phyloP scores from a whole-genome alignment of 2,888 invertebrate species.

The Camponotus fellah region DNA sequence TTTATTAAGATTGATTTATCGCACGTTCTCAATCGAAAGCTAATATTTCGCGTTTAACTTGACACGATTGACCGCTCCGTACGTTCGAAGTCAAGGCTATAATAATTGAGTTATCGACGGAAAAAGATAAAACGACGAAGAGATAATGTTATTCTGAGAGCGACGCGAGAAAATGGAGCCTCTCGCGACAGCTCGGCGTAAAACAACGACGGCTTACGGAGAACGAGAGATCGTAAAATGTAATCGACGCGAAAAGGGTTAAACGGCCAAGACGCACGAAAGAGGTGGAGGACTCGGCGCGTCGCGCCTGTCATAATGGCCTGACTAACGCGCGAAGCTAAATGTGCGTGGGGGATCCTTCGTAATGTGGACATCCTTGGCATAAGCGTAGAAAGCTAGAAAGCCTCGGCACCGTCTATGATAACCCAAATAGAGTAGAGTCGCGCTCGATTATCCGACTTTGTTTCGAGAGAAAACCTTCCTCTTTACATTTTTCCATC shows the following conservation, averaged over 20 bases:
- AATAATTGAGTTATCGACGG: conserved; percentile 39
- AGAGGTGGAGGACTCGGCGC: conserved; percentile 65
- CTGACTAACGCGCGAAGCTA: conserved; percentile 68
- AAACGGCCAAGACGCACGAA: conserved; percentile 60
- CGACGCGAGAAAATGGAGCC: conserved; percentile 26
- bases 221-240: conserved; percentile 46
- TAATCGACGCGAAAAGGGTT: conserved; percentile 56
- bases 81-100: conserved; percentile 34
- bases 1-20: conserved; percentile 32
- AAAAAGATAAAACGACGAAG: conserved; percentile 21
- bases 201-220: conserved; percentile 23
- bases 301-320: conserved; percentile 61
- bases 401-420: conserved; percentile 76
- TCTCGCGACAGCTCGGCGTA: background rate
- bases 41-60: background rate
- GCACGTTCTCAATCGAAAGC: background rate
- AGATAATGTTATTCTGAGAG: conserved; percentile 21
- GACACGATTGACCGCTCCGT: conserved; percentile 8
- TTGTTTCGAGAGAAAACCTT: conserved; percentile 64
- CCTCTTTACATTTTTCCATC: conserved; percentile 13
- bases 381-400: conserved; percentile 80
- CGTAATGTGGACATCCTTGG: conserved; percentile 79
- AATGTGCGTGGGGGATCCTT: conserved; percentile 70
- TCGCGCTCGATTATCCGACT: conserved; percentile 61
- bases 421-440: conserved; percentile 76